Evolutionary conservation across 2,888 invertebrate species (phyloP).

Genomic region (Hanleya hanleyi): DNA sequence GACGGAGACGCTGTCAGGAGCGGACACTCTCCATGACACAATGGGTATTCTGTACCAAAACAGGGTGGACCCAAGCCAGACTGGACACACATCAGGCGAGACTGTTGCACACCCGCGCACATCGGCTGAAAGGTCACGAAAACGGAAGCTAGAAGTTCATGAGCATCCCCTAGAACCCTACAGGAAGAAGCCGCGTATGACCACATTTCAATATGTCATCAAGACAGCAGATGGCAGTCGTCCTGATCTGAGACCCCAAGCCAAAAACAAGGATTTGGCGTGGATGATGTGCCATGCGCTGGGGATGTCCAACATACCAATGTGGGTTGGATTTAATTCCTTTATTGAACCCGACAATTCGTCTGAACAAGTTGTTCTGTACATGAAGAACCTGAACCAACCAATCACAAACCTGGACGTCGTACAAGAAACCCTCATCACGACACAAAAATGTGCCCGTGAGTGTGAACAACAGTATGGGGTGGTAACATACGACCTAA

Average conservation of each 20-base stretch:
- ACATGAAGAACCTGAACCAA: constrained; percentile 34
- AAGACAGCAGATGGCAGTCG: neutral
- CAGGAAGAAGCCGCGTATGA: constrained; percentile 19
- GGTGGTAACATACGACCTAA: constrained; percentile 37
- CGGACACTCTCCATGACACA: constrained; percentile 29
- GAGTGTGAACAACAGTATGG: constrained; percentile 27
- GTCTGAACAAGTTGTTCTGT: constrained; percentile 30
- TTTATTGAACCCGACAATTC: constrained; percentile 17
- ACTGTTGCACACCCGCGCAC: neutral
- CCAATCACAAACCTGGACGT: constrained; percentile 34
- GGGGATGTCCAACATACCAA: constrained; percentile 13
- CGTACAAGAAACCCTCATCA: constrained; percentile 27
- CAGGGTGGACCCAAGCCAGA: neutral
- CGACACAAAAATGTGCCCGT: constrained; percentile 29
- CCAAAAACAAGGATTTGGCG: neutral
- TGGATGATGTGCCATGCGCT: constrained; percentile 27
- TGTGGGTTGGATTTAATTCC: constrained; percentile 42
- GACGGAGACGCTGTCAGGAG: constrained; percentile 20
- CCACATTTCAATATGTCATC: constrained; percentile 15
- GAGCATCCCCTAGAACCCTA: constrained; percentile 7
- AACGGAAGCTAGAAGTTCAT: neutral
- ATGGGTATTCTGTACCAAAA: constrained; percentile 32
- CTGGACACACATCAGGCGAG: neutral
- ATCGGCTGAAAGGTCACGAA: neutral
- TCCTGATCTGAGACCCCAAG: neutral